These are phyloP conservation scores for Anticlea derivata DNA, from an alignment of 2,888 invertebrate species.

Conservation along the genomic window DNA sequence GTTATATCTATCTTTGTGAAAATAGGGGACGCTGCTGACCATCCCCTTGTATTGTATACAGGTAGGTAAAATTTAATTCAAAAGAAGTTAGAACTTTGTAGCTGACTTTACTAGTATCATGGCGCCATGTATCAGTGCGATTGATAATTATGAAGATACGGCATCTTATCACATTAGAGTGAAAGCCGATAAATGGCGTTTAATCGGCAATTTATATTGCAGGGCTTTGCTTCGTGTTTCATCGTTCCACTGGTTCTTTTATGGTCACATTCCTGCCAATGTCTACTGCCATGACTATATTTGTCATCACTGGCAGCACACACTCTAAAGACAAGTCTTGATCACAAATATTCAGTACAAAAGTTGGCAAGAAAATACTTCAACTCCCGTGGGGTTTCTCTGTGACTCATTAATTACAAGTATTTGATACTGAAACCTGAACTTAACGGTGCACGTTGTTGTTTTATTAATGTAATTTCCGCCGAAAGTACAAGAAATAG, in stretches of 20 bases:
- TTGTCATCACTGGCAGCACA: no score
- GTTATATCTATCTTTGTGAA: no score
- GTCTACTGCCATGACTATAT: no score
- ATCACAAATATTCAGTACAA: no score
- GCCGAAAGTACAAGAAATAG: no score
- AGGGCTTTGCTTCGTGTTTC: not conserved
- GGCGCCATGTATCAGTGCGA: conserved; percentile 52
- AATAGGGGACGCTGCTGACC: no score
- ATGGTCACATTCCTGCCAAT: no score
- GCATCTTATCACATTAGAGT: conserved; percentile 13
- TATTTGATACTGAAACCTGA: conserved; percentile 17
- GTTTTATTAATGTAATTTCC: no score
- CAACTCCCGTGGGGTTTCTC: conserved; percentile 13
- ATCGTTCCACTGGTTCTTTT: no score
- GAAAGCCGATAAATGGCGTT: conserved; percentile 36
- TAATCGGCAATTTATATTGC: conserved; percentile 13
- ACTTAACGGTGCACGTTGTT: not conserved
- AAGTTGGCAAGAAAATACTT: conserved; percentile 8
- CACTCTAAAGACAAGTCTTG: no score
- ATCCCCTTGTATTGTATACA: no score
- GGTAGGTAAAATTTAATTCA: no score
- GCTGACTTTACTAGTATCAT: conserved; percentile 26
- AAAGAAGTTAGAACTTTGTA: not conserved
- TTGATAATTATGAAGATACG: conserved; percentile 42
- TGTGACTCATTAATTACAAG: conserved; percentile 13